Percentiles rank a stretch among this genome's conserved stretches.
These are phyloP conservation scores for Ethmia dodecea DNA, from an alignment of 2,888 invertebrate species.

Conservation along the genomic window DNA sequence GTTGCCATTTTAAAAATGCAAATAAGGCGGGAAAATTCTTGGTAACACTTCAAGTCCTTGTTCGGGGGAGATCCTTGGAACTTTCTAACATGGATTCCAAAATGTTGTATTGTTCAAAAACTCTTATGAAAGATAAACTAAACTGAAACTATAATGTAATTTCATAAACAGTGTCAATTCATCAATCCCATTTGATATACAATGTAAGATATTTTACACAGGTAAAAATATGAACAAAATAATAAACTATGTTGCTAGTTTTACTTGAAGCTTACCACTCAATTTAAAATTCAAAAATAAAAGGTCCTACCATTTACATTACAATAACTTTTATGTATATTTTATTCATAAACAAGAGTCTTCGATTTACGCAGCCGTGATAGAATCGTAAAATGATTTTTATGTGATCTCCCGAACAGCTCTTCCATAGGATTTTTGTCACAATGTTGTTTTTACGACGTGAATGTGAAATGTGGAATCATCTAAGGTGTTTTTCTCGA, in stretches of 20 bases:
- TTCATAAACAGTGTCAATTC: too few species aligned
- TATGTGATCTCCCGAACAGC: slow-evolving; percentile 52
- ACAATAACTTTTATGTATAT: slow-evolving; percentile 40
- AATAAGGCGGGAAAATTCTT: slow-evolving; percentile 13
- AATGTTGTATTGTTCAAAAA: too few species aligned
- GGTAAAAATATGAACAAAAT: too few species aligned
- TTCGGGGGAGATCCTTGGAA: too few species aligned
- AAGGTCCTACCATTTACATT: slow-evolving; percentile 14
- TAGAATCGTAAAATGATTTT: slow-evolving; percentile 69
- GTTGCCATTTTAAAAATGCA: slow-evolving; percentile 39
- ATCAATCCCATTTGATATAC: too few species aligned
- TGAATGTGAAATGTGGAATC: slow-evolving; percentile 44
- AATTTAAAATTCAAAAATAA: slow-evolving; percentile 11
- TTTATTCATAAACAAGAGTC: slow-evolving; percentile 57
- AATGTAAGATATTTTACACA: too few species aligned
- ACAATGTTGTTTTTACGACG: slow-evolving; percentile 62
- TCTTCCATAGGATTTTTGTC: slow-evolving; percentile 57
- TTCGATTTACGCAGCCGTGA: slow-evolving; percentile 48
- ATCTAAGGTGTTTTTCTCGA: slow-evolving; percentile 25
- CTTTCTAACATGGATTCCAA: too few species aligned
- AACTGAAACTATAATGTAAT: too few species aligned
- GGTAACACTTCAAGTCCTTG: neutral
- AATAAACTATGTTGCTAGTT: too few species aligned
- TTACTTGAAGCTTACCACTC: too few species aligned
- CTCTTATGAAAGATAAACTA: too few species aligned